Conservation (phyloP, 2,113 vertebrate species). For the Aythya baeri region DNA sequence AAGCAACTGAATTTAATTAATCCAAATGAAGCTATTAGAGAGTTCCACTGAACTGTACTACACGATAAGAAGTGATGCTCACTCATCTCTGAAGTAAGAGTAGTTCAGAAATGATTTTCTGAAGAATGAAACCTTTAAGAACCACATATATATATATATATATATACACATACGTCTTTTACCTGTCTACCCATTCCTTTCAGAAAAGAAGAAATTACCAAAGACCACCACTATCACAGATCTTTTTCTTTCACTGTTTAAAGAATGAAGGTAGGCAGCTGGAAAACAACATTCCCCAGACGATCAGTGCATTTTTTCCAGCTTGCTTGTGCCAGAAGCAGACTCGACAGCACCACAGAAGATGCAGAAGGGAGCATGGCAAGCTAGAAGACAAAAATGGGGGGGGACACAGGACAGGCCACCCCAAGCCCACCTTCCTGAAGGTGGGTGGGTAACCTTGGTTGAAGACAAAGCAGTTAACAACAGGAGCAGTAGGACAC, state of each 20-base stretch:
- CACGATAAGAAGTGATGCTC: neutral
- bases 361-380: neutral
- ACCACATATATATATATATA: rapidly evolving
- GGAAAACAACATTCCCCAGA: neutral
- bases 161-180: neutral
- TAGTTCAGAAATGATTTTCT: neutral
- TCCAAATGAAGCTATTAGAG: neutral
- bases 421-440: neutral
- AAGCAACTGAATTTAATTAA: neutral
- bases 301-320: neutral
- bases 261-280: neutral
- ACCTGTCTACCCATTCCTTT: neutral
- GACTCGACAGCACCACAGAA: neutral
- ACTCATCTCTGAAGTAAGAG: neutral
- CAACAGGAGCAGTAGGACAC: neutral
- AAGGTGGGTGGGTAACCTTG: neutral
- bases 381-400: neutral
- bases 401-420: rapidly evolving
- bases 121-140: neutral
- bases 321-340: neutral
- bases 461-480: neutral
- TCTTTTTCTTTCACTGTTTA: neutral
- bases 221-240: neutral
- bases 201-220: neutral
- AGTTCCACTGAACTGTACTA: neutral